These are phyloP conservation scores for Zeus faber DNA, from an alignment of 2,113 vertebrate species.

Conservation along the genomic window DNA sequence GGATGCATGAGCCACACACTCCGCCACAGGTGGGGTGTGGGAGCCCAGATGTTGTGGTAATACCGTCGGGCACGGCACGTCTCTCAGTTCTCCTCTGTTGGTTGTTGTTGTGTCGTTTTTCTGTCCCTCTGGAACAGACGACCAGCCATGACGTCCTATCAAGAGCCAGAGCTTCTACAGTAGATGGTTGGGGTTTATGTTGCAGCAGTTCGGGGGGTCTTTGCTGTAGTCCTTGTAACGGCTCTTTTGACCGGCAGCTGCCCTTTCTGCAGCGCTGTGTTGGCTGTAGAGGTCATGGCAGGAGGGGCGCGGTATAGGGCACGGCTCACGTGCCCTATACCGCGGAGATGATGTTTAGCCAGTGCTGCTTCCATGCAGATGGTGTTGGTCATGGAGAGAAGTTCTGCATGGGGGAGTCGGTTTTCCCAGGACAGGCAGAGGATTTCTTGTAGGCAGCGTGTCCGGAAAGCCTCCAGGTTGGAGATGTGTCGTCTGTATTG, in stretches of 20 bases:
- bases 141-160: too few relatives aligned
- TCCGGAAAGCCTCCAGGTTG: not conserved
- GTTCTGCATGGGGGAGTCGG: too few relatives aligned
- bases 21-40: too few relatives aligned
- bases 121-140: too few relatives aligned
- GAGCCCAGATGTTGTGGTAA: too few relatives aligned
- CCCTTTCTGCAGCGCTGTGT: not conserved
- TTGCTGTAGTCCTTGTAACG: not conserved
- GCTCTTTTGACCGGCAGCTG: not conserved
- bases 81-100: too few relatives aligned
- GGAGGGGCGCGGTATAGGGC: not conserved
- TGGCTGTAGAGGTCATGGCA: not conserved
- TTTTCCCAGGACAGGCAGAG: too few relatives aligned
- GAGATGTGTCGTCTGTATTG: not conserved
- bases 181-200: too few relatives aligned
- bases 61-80: too few relatives aligned
- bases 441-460: not conserved
- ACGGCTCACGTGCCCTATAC: not conserved
- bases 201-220: not conserved
- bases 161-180: too few relatives aligned
- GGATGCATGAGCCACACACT: too few relatives aligned
- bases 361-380: conserved; percentile 2
- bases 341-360: not conserved
- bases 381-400: not conserved
- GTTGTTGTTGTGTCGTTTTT: too few relatives aligned